Evolutionary conservation across 1,140 invertebrate genomes (phyloP), one percentile per base, ranked within the genome.

Genomic region (Lethrus apterus): DNA sequence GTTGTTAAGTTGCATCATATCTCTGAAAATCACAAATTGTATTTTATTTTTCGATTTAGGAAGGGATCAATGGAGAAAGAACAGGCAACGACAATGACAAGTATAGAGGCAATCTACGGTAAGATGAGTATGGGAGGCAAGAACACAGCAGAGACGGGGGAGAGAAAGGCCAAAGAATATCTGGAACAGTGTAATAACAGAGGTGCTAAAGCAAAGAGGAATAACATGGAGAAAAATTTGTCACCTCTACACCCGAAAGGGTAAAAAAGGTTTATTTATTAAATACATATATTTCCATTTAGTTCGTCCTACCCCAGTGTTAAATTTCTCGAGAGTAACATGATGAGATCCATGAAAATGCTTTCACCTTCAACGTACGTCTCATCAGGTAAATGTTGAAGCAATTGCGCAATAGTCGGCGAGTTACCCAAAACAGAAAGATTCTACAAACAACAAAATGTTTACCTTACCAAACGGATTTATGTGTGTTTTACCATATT

Each of bases 381-480:
- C 34, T 65, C 62, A 48, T 66, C 68, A 23, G 46, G 38, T 67
- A 52, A 36, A 48, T 59, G 43, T 31, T 63, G 57, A 67, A 54
- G 42, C 18, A 74, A 67, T 34, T 72, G 63, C 10, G 70, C 64
- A 23, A 76, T 63, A 13, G 72, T 72, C 13, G 62, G 54, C 19
- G 35, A 17, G 19, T 14, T 38, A 4, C 14, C 9, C 18, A 43
- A 36, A 45, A 57, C 52, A n/a, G 55, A 51, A n/a, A 58, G 21
- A 49, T 54, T 56, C 54, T 58, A 31, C 29, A 33, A 35, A 13
- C 5, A 40, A 20, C 20, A 40, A 4, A 4, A 29, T 5, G 13
- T 17, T 1, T 4, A 42, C 24, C 10, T 24, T 40, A 9, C 19
- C 11, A 19, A 19, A 20, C 19, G 11, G 13, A 13, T 9, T 3